phyloP scores from a whole-genome alignment of 2,797 vertebrate species.

The Danio choprae region DNA sequence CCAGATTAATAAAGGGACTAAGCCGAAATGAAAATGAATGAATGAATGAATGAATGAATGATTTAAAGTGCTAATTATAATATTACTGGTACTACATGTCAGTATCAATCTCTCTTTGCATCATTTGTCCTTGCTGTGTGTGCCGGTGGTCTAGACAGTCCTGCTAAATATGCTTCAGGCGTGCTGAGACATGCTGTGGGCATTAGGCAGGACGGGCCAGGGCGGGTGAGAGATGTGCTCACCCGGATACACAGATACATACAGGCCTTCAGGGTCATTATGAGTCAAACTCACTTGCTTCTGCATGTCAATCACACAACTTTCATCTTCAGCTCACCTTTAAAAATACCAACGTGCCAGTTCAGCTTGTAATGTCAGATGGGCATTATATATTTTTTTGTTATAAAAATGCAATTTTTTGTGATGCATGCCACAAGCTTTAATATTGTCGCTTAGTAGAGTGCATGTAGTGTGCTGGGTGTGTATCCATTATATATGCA shows the following conservation, averaged over 20 bases:
- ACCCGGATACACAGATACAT: conserved; percentile 27
- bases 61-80: background rate
- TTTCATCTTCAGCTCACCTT: conserved; percentile 10
- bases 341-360: background rate
- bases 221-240: conserved; percentile 7
- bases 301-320: conserved; percentile 35
- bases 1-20: too few relatives aligned
- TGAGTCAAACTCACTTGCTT: conserved; percentile 39
- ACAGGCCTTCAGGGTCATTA: conserved; percentile 37
- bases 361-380: background rate
- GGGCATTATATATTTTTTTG: background rate
- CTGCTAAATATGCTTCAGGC: conserved; percentile 45
- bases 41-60: too few relatives aligned
- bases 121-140: background rate
- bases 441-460: background rate
- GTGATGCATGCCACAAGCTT: background rate
- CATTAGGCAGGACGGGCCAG: conserved; percentile 5
- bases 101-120: conserved; percentile 5
- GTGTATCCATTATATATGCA: background rate
- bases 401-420: background rate
- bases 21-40: too few relatives aligned
- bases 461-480: background rate
- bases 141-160: conserved; percentile 21
- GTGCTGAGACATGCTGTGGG: conserved; percentile 30
- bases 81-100: background rate